Conservation (phyloP, 2,888 invertebrate species). For the Nycteola revayana region DNA sequence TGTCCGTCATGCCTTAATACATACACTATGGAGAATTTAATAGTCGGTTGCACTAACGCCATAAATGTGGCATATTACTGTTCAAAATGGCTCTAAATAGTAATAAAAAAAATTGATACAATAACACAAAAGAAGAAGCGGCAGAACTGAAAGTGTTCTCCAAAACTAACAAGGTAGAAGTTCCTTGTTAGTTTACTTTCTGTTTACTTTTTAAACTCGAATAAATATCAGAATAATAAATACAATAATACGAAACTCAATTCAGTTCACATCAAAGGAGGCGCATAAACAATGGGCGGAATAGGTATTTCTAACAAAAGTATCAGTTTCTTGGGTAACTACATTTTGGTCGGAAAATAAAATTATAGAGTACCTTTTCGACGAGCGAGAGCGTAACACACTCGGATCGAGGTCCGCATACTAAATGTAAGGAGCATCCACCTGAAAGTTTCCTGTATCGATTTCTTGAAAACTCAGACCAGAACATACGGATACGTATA, state of each 20-base stretch:
- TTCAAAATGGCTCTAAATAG: too few relatives aligned
- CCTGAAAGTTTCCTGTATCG: slow-evolving; percentile 52
- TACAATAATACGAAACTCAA: slow-evolving; percentile 36
- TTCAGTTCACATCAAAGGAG: slow-evolving; percentile 48
- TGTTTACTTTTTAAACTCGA: background rate
- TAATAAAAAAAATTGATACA: too few relatives aligned
- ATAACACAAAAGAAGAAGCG: too few relatives aligned
- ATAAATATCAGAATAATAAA: slow-evolving; percentile 1
- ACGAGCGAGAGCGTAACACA: slow-evolving; percentile 71
- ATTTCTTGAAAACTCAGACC: slow-evolving; percentile 54
- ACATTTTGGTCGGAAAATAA: slow-evolving; percentile 79
- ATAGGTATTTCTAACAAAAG: slow-evolving; percentile 62
- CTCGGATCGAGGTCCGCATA: slow-evolving; percentile 61
- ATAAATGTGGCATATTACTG: too few relatives aligned
- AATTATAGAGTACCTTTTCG: slow-evolving; percentile 80
- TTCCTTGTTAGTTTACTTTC: too few relatives aligned
- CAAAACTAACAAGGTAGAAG: too few relatives aligned
- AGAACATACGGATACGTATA: slow-evolving; percentile 43
- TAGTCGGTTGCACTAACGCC: too few relatives aligned
- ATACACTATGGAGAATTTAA: too few relatives aligned
- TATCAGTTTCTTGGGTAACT: slow-evolving; percentile 74
- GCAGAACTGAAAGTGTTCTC: too few relatives aligned
- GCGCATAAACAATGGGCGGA: slow-evolving; percentile 45
- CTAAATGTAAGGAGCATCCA: slow-evolving; percentile 45
- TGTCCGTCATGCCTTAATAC: too few relatives aligned